phyloP scores from a whole-genome alignment of 2,113 vertebrate species.

The Dasyurus viverrinus region DNA sequence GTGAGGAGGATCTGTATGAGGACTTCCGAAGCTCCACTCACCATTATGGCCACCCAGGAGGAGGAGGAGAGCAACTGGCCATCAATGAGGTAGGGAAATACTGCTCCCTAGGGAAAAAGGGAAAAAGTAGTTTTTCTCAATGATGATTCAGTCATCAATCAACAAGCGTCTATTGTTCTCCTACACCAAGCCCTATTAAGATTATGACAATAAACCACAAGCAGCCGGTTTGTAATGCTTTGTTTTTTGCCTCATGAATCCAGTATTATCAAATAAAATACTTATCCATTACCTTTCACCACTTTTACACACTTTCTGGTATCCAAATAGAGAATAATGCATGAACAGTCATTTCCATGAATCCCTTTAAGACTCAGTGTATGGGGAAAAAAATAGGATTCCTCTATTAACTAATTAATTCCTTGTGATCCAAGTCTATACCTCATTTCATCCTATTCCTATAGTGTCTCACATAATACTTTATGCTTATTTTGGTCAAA shows the following conservation, averaged over 20 bases:
- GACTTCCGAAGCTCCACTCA: slow-evolving; percentile 90
- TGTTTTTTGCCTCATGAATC: background rate
- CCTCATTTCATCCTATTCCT: background rate
- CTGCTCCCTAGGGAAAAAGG: background rate
- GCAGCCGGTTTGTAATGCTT: background rate
- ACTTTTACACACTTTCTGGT: background rate
- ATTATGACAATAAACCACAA: background rate
- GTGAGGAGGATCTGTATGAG: slow-evolving; percentile 94
- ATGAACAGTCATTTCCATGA: background rate
- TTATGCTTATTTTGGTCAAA: background rate
- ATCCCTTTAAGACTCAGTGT: background rate
- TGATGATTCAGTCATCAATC: background rate
- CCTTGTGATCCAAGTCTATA: background rate
- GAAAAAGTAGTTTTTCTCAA: background rate
- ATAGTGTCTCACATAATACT: background rate
- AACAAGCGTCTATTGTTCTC: background rate
- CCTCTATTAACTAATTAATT: background rate
- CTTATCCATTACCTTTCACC: background rate
- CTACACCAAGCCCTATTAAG: background rate
- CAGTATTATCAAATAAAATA: background rate
- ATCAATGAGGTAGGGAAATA: slow-evolving; percentile 92
- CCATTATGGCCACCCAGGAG: slow-evolving; percentile 92
- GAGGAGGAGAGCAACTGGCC: slow-evolving; percentile 95
- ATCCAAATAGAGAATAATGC: background rate
- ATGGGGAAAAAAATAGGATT: background rate